Evolutionary conservation across 2,113 vertebrate species (phyloP).

Genomic region (Hippocampus comes): DNA sequence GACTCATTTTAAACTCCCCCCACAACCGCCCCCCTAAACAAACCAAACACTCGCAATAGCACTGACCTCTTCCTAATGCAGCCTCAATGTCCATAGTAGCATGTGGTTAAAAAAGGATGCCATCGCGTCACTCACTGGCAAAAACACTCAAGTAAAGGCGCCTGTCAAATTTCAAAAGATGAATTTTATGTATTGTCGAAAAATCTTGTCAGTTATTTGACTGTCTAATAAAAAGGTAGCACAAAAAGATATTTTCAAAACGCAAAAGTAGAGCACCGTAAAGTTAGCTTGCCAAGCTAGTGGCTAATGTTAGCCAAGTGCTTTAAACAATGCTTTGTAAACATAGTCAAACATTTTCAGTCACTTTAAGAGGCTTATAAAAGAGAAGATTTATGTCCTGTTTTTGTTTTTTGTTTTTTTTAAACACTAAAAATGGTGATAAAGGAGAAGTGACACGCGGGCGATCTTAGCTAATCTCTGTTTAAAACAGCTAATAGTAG

Average conservation of each 20-base stretch:
- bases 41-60: neutral
- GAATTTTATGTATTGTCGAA: neutral
- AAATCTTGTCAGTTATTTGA: neutral
- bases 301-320: neutral
- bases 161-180: neutral
- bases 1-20: constrained; percentile 46
- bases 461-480: neutral
- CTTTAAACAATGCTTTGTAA: neutral
- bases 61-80: neutral
- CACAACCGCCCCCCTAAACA: constrained; percentile 21
- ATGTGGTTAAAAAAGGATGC: constrained; percentile 1
- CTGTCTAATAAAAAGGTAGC: neutral
- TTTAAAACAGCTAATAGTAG: neutral
- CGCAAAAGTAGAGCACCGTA: neutral
- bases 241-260: neutral
- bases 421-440: neutral
- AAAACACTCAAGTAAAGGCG: neutral
- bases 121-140: neutral
- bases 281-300: neutral
- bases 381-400: neutral
- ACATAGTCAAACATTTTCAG: neutral
- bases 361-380: neutral
- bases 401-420: neutral
- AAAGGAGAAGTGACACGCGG: neutral
- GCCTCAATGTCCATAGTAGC: neutral